Evolutionary conservation across 2,797 vertebrate genomes (phyloP), one percentile per base, ranked within the genome.

Genomic region (Syndactyla subalaris): DNA sequence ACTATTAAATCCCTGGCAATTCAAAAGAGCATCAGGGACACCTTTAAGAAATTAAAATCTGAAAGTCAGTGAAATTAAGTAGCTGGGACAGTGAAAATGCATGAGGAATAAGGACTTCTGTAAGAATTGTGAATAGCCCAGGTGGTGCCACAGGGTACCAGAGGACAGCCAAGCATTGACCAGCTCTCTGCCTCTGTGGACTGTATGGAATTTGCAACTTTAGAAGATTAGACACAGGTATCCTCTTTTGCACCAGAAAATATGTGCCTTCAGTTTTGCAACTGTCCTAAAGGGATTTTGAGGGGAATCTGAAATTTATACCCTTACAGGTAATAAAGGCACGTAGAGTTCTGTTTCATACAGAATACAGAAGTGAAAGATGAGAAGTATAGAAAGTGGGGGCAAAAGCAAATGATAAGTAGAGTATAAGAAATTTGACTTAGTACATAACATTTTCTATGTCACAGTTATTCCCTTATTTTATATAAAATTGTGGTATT

Each of bases 131-230:
- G 1, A 38, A 17, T 21, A 71, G 41, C 48, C 8, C 0, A 1
- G 16, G 18, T 21, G 20, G 14, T 78, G 29, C 20, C 10, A 27
- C 0, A 1, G 2, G 2, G 30, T 38, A 1, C 0, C 3, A 1
- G 14, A 54, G 30, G 30, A 10, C 32, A 43, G n/a, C 48, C 26
- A 34, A 18, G 17, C 39, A 26, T 45, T 2, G 2, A 9, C 29
- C 30, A 39, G 34, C 22, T 30, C n/a, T 70, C 34, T 71, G 34
- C 36, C 30, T 68, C 22, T 4, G 1, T 57, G 61, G 9, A 27
- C n/a, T 57, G 1, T 26, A 24, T 21, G 23, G 26, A 74, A 32
- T 55, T 77, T 57, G 23, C 43, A 54, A 10, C 16, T 68, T 72
- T 27, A 62, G 14, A 48, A 58, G 14, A 48, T 51, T 29, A 85